These are phyloP conservation scores for Lepisosteus osseus DNA, from an alignment of 2,113 vertebrate species.

Conservation along the genomic window DNA sequence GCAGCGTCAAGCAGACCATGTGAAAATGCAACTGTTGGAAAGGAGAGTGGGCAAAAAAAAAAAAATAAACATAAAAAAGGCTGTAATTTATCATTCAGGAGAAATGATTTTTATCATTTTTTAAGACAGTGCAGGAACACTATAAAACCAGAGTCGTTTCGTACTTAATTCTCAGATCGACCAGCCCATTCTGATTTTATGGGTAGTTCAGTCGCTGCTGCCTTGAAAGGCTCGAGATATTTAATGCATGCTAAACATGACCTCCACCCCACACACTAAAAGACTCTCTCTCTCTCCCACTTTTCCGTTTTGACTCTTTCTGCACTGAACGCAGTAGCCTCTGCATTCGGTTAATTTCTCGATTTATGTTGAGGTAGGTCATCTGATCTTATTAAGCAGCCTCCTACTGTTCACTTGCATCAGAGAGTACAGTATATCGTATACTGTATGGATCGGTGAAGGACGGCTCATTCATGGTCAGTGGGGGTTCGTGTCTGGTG, in stretches of 20 bases:
- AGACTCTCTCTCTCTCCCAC: constrained; percentile 25
- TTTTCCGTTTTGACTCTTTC: constrained; percentile 13
- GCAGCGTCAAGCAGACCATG: constrained; percentile 56
- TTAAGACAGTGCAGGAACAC: not conserved
- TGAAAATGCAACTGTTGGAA: constrained; percentile 55
- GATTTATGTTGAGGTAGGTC: no score
- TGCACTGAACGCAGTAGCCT: not conserved
- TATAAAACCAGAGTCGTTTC: not conserved
- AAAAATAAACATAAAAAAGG: not conserved
- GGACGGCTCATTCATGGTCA: not conserved
- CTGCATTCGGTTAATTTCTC: no score
- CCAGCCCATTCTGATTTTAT: not conserved
- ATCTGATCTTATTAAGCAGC: no score
- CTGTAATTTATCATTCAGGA: no score
- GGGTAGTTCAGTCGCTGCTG: not conserved
- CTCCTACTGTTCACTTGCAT: no score
- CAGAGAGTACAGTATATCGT: no score
- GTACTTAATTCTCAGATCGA: not conserved
- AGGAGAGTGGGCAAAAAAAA: constrained; percentile 4
- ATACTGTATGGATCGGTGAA: no score
- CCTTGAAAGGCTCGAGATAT: not conserved
- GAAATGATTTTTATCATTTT: not conserved
- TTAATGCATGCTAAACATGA: constrained; percentile 16
- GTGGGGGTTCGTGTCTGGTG: no score
- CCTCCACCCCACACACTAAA: constrained; percentile 14